These are phyloP conservation scores for Ypsolopha scabrella DNA, from an alignment of 2,888 invertebrate genomes.

Conservation along the genomic window DNA sequence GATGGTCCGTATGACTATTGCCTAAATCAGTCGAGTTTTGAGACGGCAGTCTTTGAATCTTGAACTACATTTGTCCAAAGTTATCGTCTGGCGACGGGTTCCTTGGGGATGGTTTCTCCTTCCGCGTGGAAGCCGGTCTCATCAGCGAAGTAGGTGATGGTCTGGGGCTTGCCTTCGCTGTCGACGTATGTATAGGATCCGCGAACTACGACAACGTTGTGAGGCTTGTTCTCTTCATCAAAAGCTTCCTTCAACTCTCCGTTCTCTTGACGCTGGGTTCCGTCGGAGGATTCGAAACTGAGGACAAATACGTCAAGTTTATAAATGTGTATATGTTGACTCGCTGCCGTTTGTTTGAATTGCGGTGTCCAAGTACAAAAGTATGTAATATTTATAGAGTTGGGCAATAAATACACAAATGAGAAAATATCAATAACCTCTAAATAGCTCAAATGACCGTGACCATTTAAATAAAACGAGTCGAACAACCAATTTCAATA, in stretches of 20 bases:
- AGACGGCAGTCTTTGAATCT: background rate
- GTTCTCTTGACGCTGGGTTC: slow-evolving; percentile 58
- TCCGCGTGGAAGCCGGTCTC: slow-evolving; percentile 74
- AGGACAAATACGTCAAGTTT: slow-evolving; percentile 5
- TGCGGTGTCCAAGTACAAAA: too few relatives aligned
- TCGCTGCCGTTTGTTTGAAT: too few relatives aligned
- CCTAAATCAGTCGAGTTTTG: too few relatives aligned
- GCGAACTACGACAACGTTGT: slow-evolving; percentile 64
- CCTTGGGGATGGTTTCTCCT: slow-evolving; percentile 72
- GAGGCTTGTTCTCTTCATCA: slow-evolving; percentile 70
- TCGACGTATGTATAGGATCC: slow-evolving; percentile 71
- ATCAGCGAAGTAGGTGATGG: slow-evolving; percentile 69
- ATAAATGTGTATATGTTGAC: too few relatives aligned
- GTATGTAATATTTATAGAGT: too few relatives aligned
- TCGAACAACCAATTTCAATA: too few relatives aligned
- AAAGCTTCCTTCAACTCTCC: slow-evolving; percentile 49
- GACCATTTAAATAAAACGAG: background rate
- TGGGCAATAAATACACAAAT: too few relatives aligned
- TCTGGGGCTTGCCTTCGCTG: slow-evolving; percentile 63
- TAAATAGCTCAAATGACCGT: slow-evolving; percentile 7
- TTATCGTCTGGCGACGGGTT: slow-evolving; percentile 26
- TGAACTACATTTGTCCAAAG: background rate
- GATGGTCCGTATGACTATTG: too few relatives aligned
- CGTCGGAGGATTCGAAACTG: slow-evolving; percentile 69
- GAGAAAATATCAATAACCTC: slow-evolving; percentile 7